Evolutionary conservation across 2,113 vertebrate species (phyloP), one percentile per base, ranked within the genome.

Genomic region (Stigmatopora argus): DNA sequence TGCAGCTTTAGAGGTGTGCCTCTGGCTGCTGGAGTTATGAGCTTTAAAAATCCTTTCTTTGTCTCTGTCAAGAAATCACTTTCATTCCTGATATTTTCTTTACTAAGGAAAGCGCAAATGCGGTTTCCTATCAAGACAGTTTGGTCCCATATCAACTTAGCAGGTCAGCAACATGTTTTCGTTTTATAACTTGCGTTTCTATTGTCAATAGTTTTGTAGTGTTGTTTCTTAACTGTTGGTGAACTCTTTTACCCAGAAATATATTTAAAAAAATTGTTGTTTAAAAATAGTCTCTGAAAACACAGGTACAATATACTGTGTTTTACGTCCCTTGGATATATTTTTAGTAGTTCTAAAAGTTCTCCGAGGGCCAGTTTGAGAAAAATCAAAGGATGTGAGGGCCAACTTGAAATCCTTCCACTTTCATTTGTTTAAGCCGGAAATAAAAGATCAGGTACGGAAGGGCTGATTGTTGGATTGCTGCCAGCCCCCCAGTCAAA

Each of bases 1-100:
- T 73, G 64, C 41, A 58, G 74, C 71, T 74, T 75, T 73, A 62
- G 65, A 7, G 45, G 49, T 4, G 26, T 2, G 75, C 78, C 77
- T 73, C 71, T 26, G 75, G 78, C 78, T 76, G 41, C 71, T n/a
- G 66, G 51, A 78, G 47, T 71, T 70, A 73, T 51, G 65, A 72
- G 72, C 73, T 66, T 63, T 63, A 66, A 38, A 66, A 62, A 72
- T 46, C 60, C 26, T 46, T n/a, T 56, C 62, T 71, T 62, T 71
- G 62, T 69, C 23, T 74, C 65, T 65, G 69, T 73, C 60, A 67
- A 71, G 60, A 57, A 68, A 69, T 66, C 31, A 62, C 71, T 73
- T 79, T 57, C 67, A 78, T 61, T 61, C 21, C 15, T 56, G 58
- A 17, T 34, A 31, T 58, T 23, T 61, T 61, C 41, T 45, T 61